A percentile compares a stretch with the other conserved stretches of the same genome.
Evolutionary conservation across 1,140 invertebrate species (phyloP).

Genomic region (Phymastichus coffea): DNA sequence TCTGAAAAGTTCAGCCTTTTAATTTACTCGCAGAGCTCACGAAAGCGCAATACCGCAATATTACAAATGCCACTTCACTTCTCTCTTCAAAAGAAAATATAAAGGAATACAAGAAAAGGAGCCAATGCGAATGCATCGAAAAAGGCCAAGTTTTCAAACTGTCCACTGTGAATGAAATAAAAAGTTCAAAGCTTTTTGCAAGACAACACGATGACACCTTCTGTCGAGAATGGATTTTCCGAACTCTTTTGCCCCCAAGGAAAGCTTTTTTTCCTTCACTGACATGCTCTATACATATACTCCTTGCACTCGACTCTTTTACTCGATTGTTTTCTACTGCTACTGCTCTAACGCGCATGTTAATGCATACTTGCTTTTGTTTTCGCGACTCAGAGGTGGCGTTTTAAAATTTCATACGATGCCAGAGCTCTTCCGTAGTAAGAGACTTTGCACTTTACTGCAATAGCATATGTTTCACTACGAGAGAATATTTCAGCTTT

Average conservation of each 20-base stretch:
- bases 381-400: background rate
- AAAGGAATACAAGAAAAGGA: background rate
- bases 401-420: background rate
- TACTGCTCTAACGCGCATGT: background rate
- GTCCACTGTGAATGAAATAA: slow-evolving; percentile 21
- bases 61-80: background rate
- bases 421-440: too few species aligned
- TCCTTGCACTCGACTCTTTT: too few species aligned
- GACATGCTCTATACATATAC: slow-evolving; percentile 2
- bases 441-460: too few species aligned
- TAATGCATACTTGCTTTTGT: slow-evolving; percentile 15
- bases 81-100: background rate
- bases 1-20: slow-evolving; percentile 4
- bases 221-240: slow-evolving; percentile 10
- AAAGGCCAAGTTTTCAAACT: slow-evolving; percentile 7
- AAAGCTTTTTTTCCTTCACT: slow-evolving; percentile 5
- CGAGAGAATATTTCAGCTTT: too few species aligned
- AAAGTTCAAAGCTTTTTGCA: slow-evolving; percentile 20
- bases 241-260: too few species aligned
- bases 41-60: slow-evolving; percentile 3
- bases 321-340: slow-evolving; percentile 3
- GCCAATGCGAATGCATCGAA: background rate
- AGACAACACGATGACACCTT: background rate
- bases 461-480: too few species aligned
- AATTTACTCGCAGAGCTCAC: too few species aligned